Conservation (phyloP, 2,113 vertebrate species). For the Rhagologus leucostigma region DNA sequence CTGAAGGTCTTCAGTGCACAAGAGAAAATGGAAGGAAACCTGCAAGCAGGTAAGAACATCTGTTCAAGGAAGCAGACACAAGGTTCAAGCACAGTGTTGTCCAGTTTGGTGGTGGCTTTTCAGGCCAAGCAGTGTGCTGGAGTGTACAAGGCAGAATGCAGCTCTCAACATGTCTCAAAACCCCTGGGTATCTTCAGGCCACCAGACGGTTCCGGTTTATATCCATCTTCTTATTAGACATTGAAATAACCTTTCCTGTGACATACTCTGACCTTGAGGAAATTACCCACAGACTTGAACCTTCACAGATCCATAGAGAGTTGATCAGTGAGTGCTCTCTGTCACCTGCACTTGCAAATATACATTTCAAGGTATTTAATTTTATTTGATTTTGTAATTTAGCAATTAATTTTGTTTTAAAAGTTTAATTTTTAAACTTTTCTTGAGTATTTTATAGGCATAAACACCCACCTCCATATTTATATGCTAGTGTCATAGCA, state of each 20-base stretch:
- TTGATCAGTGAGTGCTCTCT: background rate
- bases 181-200: background rate
- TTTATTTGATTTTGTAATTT: background rate
- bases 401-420: background rate
- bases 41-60: background rate
- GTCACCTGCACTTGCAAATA: background rate
- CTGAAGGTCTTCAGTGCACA: background rate
- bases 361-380: background rate
- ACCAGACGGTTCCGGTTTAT: background rate
- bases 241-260: background rate
- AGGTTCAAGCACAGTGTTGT: background rate
- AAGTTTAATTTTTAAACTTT: background rate
- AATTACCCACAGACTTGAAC: background rate
- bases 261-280: background rate
- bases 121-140: background rate
- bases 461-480: background rate
- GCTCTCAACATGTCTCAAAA: background rate
- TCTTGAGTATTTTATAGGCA: background rate
- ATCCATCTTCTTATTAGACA: background rate
- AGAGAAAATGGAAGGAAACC: background rate
- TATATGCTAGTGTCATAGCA: background rate
- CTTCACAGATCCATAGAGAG: background rate
- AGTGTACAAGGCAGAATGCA: background rate
- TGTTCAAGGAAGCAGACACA: background rate
- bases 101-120: background rate